These are phyloP conservation scores for Speoplatyrhinus poulsoni DNA, from an alignment of 2,113 vertebrate species.

Conservation along the genomic window DNA sequence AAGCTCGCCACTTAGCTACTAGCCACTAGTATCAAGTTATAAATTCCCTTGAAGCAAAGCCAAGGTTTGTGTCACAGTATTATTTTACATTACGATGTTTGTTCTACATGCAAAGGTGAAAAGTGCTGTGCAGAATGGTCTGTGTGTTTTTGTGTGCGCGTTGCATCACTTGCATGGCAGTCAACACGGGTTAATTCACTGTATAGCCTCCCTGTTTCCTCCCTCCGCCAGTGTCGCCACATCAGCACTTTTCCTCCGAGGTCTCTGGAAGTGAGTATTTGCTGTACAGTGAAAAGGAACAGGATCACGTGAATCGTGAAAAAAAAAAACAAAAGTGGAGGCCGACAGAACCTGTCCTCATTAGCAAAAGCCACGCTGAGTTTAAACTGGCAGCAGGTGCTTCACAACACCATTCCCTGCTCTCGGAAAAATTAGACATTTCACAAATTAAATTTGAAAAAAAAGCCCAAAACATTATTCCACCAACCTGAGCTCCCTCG, in stretches of 20 bases:
- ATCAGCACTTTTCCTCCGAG: constrained; percentile 76
- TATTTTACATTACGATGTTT: constrained; percentile 17
- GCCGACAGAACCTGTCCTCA: constrained; percentile 19
- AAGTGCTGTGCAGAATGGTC: constrained; percentile 13
- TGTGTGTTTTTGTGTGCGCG: too few relatives aligned
- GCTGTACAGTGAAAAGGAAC: constrained; percentile 67
- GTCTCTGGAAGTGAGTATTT: constrained; percentile 71
- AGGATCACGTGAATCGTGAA: constrained; percentile 21
- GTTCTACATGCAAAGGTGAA: constrained; percentile 15
- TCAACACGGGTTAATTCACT: constrained; percentile 64
- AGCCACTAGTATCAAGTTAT: too few relatives aligned
- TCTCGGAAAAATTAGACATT: not conserved
- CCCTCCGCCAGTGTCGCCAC: constrained; percentile 63
- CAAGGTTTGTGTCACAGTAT: not conserved
- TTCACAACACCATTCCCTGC: constrained; percentile 23
- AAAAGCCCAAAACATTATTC: too few relatives aligned
- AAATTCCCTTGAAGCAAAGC: not conserved
- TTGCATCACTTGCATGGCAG: constrained; percentile 33
- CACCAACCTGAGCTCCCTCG: too few relatives aligned
- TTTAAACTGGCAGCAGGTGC: constrained; percentile 14
- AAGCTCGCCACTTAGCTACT: too few relatives aligned
- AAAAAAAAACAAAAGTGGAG: not conserved
- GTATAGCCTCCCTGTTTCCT: constrained; percentile 35
- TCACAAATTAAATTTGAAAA: not conserved
- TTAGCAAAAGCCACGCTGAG: constrained; percentile 10